Evolutionary conservation across 2,113 vertebrate species (phyloP).

Genomic region (Erpornis zantholeuca): DNA sequence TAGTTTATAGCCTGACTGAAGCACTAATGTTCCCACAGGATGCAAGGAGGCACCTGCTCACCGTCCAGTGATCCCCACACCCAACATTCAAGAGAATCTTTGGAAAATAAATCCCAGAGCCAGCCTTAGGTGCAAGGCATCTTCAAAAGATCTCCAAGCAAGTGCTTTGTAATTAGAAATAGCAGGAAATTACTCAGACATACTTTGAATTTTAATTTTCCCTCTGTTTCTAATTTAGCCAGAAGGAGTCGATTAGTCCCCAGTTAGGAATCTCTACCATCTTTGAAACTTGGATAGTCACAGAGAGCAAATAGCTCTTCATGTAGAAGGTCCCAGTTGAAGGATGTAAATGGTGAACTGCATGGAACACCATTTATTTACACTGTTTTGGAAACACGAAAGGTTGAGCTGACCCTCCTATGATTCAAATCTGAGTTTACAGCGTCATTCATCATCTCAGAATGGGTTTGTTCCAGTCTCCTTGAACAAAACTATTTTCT

Average conservation of each 20-base stretch:
- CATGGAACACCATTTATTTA: slow-evolving; percentile 44
- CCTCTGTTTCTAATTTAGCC: background rate
- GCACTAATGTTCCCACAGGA: background rate
- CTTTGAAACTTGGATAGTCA: background rate
- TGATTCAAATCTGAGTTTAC: slow-evolving; percentile 61
- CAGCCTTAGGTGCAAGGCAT: background rate
- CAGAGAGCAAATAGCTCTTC: background rate
- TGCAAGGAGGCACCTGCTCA: background rate
- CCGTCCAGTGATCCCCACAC: background rate
- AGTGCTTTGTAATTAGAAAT: background rate
- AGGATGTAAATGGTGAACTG: background rate
- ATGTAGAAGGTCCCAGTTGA: background rate
- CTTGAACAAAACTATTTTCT: slow-evolving; percentile 61
- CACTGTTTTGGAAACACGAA: slow-evolving; percentile 14
- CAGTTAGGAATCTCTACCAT: background rate
- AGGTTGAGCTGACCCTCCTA: slow-evolving; percentile 62
- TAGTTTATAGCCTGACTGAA: background rate
- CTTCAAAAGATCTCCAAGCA: background rate
- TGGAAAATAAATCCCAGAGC: background rate
- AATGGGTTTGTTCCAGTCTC: slow-evolving; percentile 54
- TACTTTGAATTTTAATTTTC: background rate
- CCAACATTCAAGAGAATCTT: background rate
- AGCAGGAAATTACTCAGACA: background rate
- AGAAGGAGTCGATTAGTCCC: background rate
- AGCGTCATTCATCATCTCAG: slow-evolving; percentile 54